Base-by-base conservation (phyloP, 2,797 vertebrate species). In the Streptopelia turtur region DNA sequence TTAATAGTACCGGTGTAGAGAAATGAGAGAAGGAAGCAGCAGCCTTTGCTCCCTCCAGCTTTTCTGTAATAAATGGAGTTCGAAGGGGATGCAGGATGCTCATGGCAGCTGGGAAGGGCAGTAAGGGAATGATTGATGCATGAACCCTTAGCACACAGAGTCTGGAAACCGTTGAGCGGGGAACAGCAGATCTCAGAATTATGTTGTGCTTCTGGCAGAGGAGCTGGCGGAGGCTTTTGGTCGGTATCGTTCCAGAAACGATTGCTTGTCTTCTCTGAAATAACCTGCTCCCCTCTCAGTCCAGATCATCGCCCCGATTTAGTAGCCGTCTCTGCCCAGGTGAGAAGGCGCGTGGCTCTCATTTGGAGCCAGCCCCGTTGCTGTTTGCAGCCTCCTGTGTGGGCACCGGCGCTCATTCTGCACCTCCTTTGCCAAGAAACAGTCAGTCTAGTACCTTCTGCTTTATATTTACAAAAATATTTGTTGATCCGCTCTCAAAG, bases 361-460 rank as follows among this genome's bases (percentile, higher is more conserved):
- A 11, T 30, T 63, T 24, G 68, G 64, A 69, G 72, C 52, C 74
- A 87, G 83, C 52, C 72, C 68, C 43, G 59, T 16, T 21, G 8
- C 63, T 55, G 28, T 83, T 79, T 59, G 39, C 83, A 75, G 63
- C 63, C 74, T 75, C 83, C 33, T 70, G 74, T 79, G 88, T 91
- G 83, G 83, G 92, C 79, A 83, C 68, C 45, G 79, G 68, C 89
- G 53, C 63, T 7, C 79, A 64, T 41, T 53, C 82, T 80, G 78
- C 35, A 10, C n/a, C 63, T 80, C 79, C 83, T 39, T 10, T 87
- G 84, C 80, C 84, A 84, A 79, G 69, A 79, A 90, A 49, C 81
- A 83, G 83, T 79, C 72, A 90, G 68, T 80, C 79, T 87, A 10
- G 63, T 80, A 65, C 83, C 88, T 87, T 87, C 83, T 94, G 79